Conservation (phyloP, 1,140 invertebrate species). For the Macrobrachium nipponense region DNA sequence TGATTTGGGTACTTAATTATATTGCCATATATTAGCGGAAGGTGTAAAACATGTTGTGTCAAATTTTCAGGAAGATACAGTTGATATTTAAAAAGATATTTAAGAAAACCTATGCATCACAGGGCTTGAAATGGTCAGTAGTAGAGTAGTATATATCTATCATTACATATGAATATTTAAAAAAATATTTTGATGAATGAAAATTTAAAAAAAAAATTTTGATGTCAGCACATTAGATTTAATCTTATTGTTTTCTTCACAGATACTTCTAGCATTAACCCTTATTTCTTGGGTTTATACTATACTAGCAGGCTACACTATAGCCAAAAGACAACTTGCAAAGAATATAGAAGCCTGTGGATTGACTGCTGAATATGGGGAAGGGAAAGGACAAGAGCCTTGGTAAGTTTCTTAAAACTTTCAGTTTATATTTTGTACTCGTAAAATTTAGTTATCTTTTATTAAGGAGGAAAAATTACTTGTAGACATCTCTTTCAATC, state of each 20-base stretch:
- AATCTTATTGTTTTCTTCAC: conserved; percentile 42
- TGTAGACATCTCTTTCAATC: background rate
- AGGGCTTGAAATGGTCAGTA: too few relatives aligned
- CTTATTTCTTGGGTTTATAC: conserved; percentile 66
- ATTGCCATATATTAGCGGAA: too few relatives aligned
- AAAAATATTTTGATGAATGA: background rate
- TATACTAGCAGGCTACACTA: conserved; percentile 63
- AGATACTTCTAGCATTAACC: conserved; percentile 65
- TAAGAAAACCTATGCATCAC: too few relatives aligned
- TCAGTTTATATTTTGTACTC: background rate
- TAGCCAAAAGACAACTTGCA: conserved; percentile 42
- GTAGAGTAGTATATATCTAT: too few relatives aligned
- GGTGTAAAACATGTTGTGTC: too few relatives aligned
- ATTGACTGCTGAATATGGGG: conserved; percentile 45
- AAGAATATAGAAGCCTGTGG: background rate
- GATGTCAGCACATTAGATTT: background rate
- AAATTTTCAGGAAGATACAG: too few relatives aligned
- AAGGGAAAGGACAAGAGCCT: conserved; percentile 58
- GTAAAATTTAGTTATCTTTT: background rate
- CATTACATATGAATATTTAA: too few relatives aligned
- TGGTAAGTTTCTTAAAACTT: background rate
- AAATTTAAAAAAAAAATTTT: background rate
- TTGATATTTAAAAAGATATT: too few relatives aligned
- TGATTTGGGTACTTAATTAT: too few relatives aligned
- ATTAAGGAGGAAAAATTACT: background rate